Conservation (phyloP, 2,888 invertebrate species). For the Antheraea assamensis region DNA sequence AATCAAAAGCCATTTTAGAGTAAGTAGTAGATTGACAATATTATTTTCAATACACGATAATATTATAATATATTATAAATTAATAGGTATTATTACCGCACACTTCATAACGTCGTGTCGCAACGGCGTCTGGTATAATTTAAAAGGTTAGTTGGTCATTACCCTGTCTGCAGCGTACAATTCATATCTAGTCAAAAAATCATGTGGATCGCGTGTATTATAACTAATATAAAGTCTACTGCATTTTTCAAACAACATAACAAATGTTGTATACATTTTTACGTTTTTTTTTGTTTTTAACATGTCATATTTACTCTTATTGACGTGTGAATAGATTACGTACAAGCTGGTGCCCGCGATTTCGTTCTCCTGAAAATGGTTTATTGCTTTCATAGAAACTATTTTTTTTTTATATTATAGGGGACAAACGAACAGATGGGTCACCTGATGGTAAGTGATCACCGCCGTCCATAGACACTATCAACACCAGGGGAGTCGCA, state of each 20-base stretch:
- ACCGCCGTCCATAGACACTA: too few relatives aligned
- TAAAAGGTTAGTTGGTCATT: constrained; percentile 3
- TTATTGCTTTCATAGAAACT: too few relatives aligned
- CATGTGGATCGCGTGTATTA: neutral
- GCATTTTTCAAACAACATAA: neutral
- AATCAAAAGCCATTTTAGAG: too few relatives aligned
- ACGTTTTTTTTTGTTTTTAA: neutral
- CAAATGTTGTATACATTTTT: neutral
- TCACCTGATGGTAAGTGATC: too few relatives aligned
- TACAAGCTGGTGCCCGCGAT: neutral
- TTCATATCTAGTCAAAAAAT: neutral
- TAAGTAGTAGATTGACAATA: too few relatives aligned
- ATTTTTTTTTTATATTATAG: too few relatives aligned
- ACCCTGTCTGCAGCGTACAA: neutral
- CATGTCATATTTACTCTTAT: neutral
- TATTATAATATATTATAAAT: too few relatives aligned
- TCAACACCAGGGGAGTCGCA: too few relatives aligned
- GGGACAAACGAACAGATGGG: too few relatives aligned
- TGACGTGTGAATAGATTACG: neutral
- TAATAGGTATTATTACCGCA: neutral
- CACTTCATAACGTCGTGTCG: neutral
- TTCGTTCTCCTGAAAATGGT: too few relatives aligned
- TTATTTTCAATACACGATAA: too few relatives aligned
- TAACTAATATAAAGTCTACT: neutral
- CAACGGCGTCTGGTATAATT: neutral